A percentile compares a stretch with the other conserved stretches of the same genome.
Evolutionary conservation across 2,888 invertebrate genomes (phyloP).

Genomic region (Pyrrhia umbra): DNA sequence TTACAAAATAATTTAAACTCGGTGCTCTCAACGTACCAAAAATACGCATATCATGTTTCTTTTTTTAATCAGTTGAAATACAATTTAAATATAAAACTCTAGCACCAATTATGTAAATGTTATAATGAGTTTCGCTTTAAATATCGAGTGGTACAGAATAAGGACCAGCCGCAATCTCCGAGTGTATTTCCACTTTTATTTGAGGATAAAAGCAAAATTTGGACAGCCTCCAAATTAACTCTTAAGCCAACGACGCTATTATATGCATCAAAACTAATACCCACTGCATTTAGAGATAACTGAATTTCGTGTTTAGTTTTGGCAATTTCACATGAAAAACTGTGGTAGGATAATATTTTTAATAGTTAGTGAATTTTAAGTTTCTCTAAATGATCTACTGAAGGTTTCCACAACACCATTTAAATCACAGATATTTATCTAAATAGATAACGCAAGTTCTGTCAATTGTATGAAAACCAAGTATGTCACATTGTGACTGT

Average conservation of each 20-base stretch:
- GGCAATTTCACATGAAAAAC: conserved; percentile 6
- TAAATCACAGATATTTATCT: too few species aligned
- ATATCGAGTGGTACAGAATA: conserved; percentile 32
- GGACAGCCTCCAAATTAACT: conserved; percentile 87
- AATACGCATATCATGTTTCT: too few species aligned
- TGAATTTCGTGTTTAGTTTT: conserved; percentile 46
- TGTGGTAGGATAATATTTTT: not conserved
- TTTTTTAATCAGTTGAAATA: too few species aligned
- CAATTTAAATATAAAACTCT: not conserved
- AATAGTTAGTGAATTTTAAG: not conserved
- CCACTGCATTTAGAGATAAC: conserved; percentile 64
- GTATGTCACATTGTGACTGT: too few species aligned
- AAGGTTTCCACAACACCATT: too few species aligned
- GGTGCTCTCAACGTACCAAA: too few species aligned
- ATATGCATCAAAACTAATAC: conserved; percentile 79
- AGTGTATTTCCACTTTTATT: conserved; percentile 79
- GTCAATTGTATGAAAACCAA: too few species aligned
- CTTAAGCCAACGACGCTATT: conserved; percentile 81
- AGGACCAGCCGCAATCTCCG: conserved; percentile 51
- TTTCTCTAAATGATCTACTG: not conserved
- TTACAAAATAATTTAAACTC: too few species aligned
- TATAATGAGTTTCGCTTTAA: not conserved
- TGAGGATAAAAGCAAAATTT: conserved; percentile 82
- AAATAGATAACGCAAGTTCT: too few species aligned
- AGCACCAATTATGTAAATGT: not conserved